Evolutionary conservation across 2,888 invertebrate species (phyloP).

Genomic region (Argyresthia goedartella): DNA sequence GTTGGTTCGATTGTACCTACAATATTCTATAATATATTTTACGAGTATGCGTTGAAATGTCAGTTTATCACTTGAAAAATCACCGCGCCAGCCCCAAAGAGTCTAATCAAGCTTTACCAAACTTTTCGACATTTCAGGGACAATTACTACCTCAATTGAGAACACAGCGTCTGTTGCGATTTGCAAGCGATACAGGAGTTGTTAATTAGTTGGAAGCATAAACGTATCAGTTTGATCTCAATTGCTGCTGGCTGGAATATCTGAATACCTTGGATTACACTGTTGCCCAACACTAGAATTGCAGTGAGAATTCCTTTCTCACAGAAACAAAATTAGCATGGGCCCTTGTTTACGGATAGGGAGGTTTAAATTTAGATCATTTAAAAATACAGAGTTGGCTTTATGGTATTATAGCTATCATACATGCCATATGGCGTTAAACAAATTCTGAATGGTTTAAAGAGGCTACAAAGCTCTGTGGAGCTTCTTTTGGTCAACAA

Average conservation of each 20-base stretch:
- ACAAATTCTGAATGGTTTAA: too few relatives aligned
- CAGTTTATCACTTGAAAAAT: not conserved
- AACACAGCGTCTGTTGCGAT: not conserved
- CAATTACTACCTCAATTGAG: not conserved
- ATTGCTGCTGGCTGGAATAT: slow-evolving; percentile 38
- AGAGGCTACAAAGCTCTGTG: too few relatives aligned
- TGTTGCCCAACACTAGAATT: not conserved
- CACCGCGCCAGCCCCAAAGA: not conserved
- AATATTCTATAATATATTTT: too few relatives aligned
- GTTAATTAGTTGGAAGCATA: slow-evolving; percentile 11
- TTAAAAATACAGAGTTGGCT: too few relatives aligned
- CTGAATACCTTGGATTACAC: slow-evolving; percentile 13
- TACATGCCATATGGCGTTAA: too few relatives aligned
- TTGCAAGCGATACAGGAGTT: not conserved
- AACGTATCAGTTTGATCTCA: slow-evolving; percentile 23
- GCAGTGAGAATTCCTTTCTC: not conserved
- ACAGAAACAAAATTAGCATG: not conserved
- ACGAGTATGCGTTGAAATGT: not conserved
- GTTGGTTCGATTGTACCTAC: too few relatives aligned
- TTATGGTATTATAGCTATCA: too few relatives aligned
- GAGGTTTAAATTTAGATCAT: too few relatives aligned
- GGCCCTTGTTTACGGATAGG: too few relatives aligned
- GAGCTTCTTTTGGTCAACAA: too few relatives aligned
- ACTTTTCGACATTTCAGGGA: not conserved
- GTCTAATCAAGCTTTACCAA: not conserved